These are phyloP conservation scores for Geophilus truncorum DNA, from an alignment of 2,888 invertebrate genomes.

Conservation along the genomic window DNA sequence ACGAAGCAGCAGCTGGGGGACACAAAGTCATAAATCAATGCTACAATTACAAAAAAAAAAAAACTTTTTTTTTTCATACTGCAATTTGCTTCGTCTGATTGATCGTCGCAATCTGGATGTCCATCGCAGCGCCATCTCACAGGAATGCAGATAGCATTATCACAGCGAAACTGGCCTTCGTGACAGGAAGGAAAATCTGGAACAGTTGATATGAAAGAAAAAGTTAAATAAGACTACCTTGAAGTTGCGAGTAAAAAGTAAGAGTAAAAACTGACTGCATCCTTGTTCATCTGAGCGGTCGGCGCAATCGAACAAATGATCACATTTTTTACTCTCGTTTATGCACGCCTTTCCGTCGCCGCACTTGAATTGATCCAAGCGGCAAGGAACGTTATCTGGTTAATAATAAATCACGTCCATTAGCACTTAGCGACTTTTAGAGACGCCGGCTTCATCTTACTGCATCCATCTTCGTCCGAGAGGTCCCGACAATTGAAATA, in stretches of 20 bases:
- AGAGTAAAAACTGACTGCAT: constrained; percentile 73
- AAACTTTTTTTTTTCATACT: constrained; percentile 47
- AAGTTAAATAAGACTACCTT: not conserved
- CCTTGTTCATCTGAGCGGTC: constrained; percentile 84
- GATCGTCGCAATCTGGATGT: constrained; percentile 78
- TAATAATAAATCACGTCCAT: not conserved
- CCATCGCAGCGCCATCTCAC: constrained; percentile 55
- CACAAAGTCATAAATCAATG: not conserved
- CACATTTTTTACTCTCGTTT: constrained; percentile 69
- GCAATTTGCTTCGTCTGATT: constrained; percentile 82
- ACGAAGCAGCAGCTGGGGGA: constrained; percentile 62
- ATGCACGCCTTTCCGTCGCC: constrained; percentile 74
- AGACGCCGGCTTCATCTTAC: constrained; percentile 45
- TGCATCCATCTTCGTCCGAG: constrained; percentile 74
- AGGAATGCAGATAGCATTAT: constrained; percentile 89
- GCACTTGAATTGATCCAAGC: constrained; percentile 80
- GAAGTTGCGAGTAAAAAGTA: no score
- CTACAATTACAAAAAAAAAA: not conserved
- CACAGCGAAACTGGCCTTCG: constrained; percentile 85
- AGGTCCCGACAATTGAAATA: constrained; percentile 71
- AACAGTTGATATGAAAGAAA: not conserved
- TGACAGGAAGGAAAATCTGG: constrained; percentile 82
- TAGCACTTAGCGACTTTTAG: not conserved
- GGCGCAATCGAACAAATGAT: constrained; percentile 84
- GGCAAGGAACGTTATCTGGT: constrained; percentile 54